Base-by-base conservation (phyloP, 2,113 vertebrate species). In the Pyxicephalus adspersus region DNA sequence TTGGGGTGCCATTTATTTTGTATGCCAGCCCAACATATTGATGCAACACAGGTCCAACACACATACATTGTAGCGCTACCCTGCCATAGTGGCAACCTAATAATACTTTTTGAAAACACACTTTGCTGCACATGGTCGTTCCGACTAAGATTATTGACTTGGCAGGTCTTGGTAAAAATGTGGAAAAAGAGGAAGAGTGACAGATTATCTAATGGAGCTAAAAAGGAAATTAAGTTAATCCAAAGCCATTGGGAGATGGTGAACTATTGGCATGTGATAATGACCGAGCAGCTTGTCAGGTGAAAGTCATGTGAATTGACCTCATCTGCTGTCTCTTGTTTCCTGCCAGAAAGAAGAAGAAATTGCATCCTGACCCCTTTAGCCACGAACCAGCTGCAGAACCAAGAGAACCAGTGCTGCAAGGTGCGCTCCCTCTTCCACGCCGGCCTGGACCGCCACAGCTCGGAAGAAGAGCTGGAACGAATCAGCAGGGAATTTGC, bases 401-500 rank as follows among this genome's bases (percentile, higher is more conserved):
- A 95, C 87, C 95, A 96, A 86, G 94, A 94, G 70, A 91, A 93
- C n/a, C 94, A 38, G 85, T 94, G 80, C 85, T 96, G 84, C 89
- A 94, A 75, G 88, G 92, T 95, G 22, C 92, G 93, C 50, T 88
- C 94, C 51, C 89, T 95, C 18, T 87, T 96, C 83, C 95, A 96
- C 29, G 90, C 93, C 70, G 89, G 92, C 77, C 89, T 96, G 85
- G 96, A 97, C 84, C 93, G 92, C 3, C 94, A 96, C 83, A 97
- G 95, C 52, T 97, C 95, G 0, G 95, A 97, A 72, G 96, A 97
- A 87, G 96, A 97, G 83, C 92, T 97, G 0, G 96, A 97, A 85
- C 90, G 93, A 50, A 97, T 97, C 85, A 95, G 92, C 84, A 85
- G 91, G 0, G 93, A 92, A 31, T 92, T 92, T 4, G 85, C 90